Base-by-base conservation (phyloP, 2,113 vertebrate genomes). In the Macrotis lagotis region DNA sequence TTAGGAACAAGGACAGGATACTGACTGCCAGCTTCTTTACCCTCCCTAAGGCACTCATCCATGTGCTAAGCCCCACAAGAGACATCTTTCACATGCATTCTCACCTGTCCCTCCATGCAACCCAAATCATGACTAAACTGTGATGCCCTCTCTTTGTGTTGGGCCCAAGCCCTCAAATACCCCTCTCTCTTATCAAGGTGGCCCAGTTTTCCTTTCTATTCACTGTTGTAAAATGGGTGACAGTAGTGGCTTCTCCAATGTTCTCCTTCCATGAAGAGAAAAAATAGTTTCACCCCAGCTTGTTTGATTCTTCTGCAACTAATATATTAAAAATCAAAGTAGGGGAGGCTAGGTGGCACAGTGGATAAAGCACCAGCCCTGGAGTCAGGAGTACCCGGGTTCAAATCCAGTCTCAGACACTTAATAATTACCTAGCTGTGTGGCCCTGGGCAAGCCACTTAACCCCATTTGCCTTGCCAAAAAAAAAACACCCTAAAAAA, bases 61-160 rank as follows among this genome's bases (percentile, higher is more conserved):
- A 3, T 95, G 89, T 94, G 95, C 90, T 95, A 48, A 50, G 66
- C 37, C n/a, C 66, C 89, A 90, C 48, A 47, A 50, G 89, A 96
- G 92, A 91, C 90, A 47, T 52, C 59, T 96, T 26, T 94, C 90
- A 94, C 95, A 96, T 97, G 96, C 97, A 96, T 49, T 91, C 93
- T 96, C 92, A 95, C 51, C 88, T 95, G 47, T 50, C 74, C 92
- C 52, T 94, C 59, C 94, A 96, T 96, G 96, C 95, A 95, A 49
- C 93, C 66, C 91, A 92, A 92, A 93, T 55, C 74, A 93, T 48
- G n/a, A 92, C 51, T 26, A 91, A 28, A 93, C 0, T 88, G 51
- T 89, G 48, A 93, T 92, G 66, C 16, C 25, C 95, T 50, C 92
- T 94, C 91, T 92, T 90, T 92, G 8, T 83, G 88, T 48, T 93